Percentiles rank a stretch among this genome's conserved stretches.
These are phyloP conservation scores for Calameuta pallipes DNA, from an alignment of 2,888 invertebrate species.

Conservation along the genomic window DNA sequence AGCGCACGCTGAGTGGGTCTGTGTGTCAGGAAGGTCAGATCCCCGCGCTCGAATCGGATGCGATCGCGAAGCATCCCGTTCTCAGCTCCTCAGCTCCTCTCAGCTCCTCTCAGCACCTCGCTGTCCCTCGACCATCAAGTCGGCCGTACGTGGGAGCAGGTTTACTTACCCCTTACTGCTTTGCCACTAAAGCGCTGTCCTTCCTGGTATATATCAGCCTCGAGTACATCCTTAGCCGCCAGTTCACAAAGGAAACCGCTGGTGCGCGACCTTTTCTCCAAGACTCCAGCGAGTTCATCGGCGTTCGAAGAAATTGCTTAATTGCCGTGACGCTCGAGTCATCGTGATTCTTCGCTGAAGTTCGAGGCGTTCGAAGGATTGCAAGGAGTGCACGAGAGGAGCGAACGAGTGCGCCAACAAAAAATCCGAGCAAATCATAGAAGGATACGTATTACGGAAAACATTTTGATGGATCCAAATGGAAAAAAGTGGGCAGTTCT, in stretches of 20 bases:
- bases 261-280: no score
- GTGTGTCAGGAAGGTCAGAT: constrained; percentile 65
- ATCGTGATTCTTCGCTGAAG: no score
- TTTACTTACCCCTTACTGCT: constrained; percentile 45
- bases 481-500: neutral
- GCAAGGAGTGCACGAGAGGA: no score
- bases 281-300: no score
- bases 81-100: constrained; percentile 20
- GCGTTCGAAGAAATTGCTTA: no score
- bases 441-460: no score
- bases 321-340: no score
- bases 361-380: no score
- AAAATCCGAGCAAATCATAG: no score
- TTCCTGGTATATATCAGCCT: constrained; percentile 52
- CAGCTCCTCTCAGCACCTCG: neutral
- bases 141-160: constrained; percentile 44
- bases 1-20: constrained; percentile 57
- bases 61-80: constrained; percentile 25
- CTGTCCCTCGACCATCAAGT: constrained; percentile 1
- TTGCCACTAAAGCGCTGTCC: constrained; percentile 29
- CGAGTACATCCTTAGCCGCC: constrained; percentile 2
- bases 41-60: constrained; percentile 35
- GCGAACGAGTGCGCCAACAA: no score
- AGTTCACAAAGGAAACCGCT: no score
- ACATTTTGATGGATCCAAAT: no score